Evolutionary conservation across 2,888 invertebrate species (phyloP), one percentile per base, ranked within the genome.

Genomic region (Smittia aterrima): DNA sequence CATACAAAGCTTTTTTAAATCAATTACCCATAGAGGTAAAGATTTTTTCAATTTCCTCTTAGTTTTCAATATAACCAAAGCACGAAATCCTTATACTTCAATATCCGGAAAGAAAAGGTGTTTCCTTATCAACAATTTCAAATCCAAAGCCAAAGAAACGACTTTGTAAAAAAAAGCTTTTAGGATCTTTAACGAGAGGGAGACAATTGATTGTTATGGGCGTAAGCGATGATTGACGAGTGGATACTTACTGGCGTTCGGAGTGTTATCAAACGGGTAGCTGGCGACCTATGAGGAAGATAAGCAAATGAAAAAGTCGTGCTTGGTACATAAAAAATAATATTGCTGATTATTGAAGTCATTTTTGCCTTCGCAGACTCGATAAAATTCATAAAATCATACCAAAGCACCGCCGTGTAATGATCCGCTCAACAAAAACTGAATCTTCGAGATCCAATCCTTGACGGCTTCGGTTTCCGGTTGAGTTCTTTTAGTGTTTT

Each of bases 231-330:
- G 40, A 66, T 66, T 18, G 24, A 64, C 27, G 64, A 64, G 64
- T 64, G 76, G 68, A 79, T 80, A 86, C 91, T 91, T 90, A 95
- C 95, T 92, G 83, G 94, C 91, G 85, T 92, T 95, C 20, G 95
- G 94, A 2, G 95, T 95, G 82, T 96, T 96, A 83, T 98, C 98
- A 82, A 93, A 98, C 0, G 98, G 98, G 83, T 98, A 98, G 79
- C 96, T 96, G 62, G 96, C 98, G 13, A 98, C 97, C 72, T 72
- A 62, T 18, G 1, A 1, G n/a, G 38, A 67, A 67, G 25, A 67
- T n/a, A 67, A 67, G 4, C 66, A 66, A 67, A 18, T 16, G 7
- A 22, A 67, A 67, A 41, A n/a, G n/a, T 67, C 38, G 22, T 2
- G 18, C 7, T 58, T 1, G 18, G 13, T 6, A 1, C 58, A 18